Evolutionary conservation across 2,113 vertebrate genomes (phyloP).

Genomic region (Zapornia atra): DNA sequence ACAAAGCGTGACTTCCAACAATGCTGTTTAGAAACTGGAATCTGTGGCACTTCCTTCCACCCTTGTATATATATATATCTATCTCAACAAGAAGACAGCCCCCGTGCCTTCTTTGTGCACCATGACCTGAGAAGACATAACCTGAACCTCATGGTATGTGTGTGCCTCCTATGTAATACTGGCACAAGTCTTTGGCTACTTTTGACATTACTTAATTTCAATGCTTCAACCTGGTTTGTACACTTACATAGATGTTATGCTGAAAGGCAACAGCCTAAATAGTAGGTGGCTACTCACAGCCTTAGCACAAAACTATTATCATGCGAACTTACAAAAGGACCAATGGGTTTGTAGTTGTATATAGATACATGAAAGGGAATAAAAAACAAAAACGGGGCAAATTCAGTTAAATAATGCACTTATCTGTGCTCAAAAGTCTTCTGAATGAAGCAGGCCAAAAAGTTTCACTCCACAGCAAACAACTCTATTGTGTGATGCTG

Average conservation of each 20-base stretch:
- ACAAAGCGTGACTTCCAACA: background rate
- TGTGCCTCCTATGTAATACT: background rate
- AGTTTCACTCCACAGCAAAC: background rate
- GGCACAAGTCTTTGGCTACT: background rate
- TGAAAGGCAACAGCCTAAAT: background rate
- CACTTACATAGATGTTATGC: background rate
- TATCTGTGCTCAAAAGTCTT: background rate
- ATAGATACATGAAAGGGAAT: background rate
- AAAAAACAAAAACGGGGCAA: background rate
- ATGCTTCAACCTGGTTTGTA: background rate
- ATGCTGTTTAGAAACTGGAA: background rate
- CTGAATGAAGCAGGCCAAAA: background rate
- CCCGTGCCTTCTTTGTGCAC: rapidly evolving
- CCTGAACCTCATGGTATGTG: background rate
- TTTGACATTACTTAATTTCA: background rate
- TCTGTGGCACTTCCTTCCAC: background rate
- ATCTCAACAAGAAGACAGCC: background rate
- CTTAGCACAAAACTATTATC: background rate
- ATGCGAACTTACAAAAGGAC: background rate
- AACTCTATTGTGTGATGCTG: background rate
- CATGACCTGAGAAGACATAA: background rate
- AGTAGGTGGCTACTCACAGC: background rate
- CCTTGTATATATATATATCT: no score
- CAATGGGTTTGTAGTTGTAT: background rate
- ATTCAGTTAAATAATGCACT: background rate